Percentiles rank a stretch among this genome's conserved stretches.
Evolutionary conservation across 2,113 vertebrate species (phyloP).

Genomic region (Pterocles gutturalis): DNA sequence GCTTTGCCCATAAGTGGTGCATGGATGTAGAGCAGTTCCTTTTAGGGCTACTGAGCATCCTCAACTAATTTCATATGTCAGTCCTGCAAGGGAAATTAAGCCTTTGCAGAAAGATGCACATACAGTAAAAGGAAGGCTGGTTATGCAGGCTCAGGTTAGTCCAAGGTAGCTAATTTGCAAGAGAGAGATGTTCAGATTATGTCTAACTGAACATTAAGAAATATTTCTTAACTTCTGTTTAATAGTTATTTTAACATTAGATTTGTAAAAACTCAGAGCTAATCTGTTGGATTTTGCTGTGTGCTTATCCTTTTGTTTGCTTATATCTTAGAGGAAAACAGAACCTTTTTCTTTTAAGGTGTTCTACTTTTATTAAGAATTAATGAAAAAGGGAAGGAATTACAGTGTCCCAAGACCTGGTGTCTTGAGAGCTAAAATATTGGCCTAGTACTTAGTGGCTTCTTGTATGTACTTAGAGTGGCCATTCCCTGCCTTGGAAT

Average conservation of each 20-base stretch:
- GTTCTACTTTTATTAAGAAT: neutral
- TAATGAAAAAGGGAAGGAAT: neutral
- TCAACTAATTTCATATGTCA: neutral
- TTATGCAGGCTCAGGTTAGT: neutral
- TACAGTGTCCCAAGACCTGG: neutral
- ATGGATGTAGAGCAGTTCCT: neutral
- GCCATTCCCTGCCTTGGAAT: neutral
- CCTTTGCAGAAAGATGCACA: neutral
- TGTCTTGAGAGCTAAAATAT: neutral
- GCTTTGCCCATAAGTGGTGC: neutral
- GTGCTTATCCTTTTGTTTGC: neutral
- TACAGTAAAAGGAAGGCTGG: neutral
- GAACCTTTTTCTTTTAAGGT: neutral
- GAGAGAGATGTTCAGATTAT: neutral
- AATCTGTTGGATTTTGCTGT: neutral
- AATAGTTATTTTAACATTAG: neutral
- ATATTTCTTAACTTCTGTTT: neutral
- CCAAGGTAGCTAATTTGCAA: neutral
- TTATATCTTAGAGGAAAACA: neutral
- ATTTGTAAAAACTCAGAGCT: neutral
- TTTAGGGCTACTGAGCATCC: neutral
- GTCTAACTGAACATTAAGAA: neutral
- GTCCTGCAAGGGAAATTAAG: neutral
- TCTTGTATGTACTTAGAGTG: neutral
- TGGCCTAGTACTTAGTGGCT: neutral